These are phyloP conservation scores for Balaenoptera acutorostrata DNA, from an alignment of 2,113 vertebrate species.

Conservation along the genomic window DNA sequence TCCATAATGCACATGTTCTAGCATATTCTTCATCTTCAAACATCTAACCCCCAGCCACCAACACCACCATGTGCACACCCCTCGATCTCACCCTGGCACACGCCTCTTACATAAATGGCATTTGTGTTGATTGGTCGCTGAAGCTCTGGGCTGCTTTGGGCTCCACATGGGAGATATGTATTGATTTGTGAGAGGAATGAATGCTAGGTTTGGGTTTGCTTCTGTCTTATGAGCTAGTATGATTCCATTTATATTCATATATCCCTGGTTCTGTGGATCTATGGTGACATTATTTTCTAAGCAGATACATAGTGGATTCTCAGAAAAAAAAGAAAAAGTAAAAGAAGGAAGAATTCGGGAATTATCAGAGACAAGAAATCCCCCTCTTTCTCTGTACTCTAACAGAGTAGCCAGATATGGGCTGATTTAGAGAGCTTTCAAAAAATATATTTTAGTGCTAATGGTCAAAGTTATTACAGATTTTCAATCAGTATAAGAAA, in stretches of 20 bases:
- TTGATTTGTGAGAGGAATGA: not conserved
- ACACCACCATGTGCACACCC: not conserved
- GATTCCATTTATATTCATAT: not conserved
- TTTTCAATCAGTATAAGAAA: not conserved
- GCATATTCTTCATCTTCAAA: not conserved
- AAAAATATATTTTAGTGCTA: not conserved
- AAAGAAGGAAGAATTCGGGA: not conserved
- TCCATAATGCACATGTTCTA: not conserved
- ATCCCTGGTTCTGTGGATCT: not conserved
- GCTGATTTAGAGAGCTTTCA: not conserved
- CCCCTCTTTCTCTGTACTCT: not conserved
- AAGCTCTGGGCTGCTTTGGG: not conserved
- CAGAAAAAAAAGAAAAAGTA: not conserved
- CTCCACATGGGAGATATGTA: not conserved
- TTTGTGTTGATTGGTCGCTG: not conserved
- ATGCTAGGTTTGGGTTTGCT: not conserved
- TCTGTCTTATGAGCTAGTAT: not conserved
- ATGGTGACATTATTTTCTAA: not conserved
- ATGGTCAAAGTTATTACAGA: not conserved
- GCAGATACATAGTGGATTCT: not conserved
- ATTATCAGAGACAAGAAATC: not conserved
- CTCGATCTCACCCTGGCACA: not conserved
- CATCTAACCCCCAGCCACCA: not conserved
- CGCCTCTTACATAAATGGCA: fast-evolving
- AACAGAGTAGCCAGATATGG: not conserved